Percentiles rank a stretch among this genome's conserved stretches.
Conservation (phyloP, 2,113 vertebrate genomes). For the Leptocoma aspasia region DNA sequence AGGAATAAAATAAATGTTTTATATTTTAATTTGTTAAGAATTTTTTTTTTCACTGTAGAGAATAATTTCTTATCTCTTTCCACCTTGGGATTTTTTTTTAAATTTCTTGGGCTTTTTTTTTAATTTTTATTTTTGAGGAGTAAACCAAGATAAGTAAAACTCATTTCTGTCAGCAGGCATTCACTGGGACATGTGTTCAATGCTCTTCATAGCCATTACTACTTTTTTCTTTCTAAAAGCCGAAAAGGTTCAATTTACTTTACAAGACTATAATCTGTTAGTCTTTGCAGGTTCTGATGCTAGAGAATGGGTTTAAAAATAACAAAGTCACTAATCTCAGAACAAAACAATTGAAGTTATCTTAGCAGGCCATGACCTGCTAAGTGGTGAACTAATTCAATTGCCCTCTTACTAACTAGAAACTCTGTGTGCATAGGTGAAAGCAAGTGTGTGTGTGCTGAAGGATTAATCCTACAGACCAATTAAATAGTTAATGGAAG, state of each 20-base stretch:
- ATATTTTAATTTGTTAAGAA: not conserved
- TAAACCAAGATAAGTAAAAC: not conserved
- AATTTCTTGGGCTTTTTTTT: not conserved
- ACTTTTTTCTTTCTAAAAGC: not conserved
- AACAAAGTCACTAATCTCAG: not conserved
- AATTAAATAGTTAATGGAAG: not conserved
- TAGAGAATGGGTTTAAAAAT: not conserved
- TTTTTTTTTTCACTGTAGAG: not conserved
- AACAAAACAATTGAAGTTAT: not conserved
- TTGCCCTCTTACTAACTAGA: not conserved
- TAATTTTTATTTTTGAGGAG: not conserved
- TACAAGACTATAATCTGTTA: not conserved
- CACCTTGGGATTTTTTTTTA: fast-evolving
- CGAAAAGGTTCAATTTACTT: not conserved
- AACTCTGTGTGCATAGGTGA: not conserved
- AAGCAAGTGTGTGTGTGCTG: not conserved
- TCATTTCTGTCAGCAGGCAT: not conserved
- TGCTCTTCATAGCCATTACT: not conserved
- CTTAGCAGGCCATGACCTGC: not conserved
- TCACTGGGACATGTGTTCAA: not conserved
- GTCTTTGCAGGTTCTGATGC: not conserved
- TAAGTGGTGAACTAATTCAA: not conserved
- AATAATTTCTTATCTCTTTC: not conserved
- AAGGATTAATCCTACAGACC: not conserved
- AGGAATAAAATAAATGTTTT: not conserved